A percentile compares a stretch with the other conserved stretches of the same genome.
Evolutionary conservation across 2,888 invertebrate species (phyloP).

Genomic region (Drosophila ustulata): DNA sequence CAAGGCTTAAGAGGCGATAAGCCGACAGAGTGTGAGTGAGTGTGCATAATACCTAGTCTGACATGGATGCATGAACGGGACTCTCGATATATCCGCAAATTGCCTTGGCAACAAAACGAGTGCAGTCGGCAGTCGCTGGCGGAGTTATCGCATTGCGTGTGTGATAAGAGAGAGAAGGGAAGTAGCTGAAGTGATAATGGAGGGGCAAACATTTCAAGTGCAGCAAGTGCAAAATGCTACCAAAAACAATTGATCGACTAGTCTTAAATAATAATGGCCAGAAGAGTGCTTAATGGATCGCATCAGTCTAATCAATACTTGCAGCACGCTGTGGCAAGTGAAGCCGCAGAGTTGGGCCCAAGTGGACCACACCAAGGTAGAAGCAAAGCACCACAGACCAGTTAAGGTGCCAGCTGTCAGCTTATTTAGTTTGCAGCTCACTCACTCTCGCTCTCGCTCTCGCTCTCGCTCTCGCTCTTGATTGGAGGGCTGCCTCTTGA

Average conservation of each 20-base stretch:
- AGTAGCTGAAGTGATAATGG: constrained; percentile 21
- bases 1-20: constrained; percentile 58
- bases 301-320: constrained; percentile 12
- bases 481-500: constrained; percentile 45
- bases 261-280: no score
- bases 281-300: no score
- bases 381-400: constrained; percentile 22
- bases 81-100: constrained; percentile 29
- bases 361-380: constrained; percentile 40
- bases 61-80: constrained; percentile 18
- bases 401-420: constrained; percentile 68
- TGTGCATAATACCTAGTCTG: constrained; percentile 18
- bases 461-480: neutral
- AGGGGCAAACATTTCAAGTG: constrained; percentile 39
- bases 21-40: constrained; percentile 17
- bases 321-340: constrained; percentile 19
- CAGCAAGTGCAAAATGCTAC: constrained; percentile 30
- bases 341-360: constrained; percentile 3
- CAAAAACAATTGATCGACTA: no score
- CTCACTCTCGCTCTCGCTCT: constrained; percentile 2
- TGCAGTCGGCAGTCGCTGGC: constrained; percentile 5
- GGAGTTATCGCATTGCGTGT: constrained; percentile 35
- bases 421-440: constrained; percentile 29
- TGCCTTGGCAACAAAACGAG: constrained; percentile 36
- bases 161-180: constrained; percentile 31